A percentile compares a stretch with the other conserved stretches of the same genome.
These are phyloP conservation scores for Philopotamus ludificatus DNA, from an alignment of 1,140 invertebrate genomes.

Conservation along the genomic window DNA sequence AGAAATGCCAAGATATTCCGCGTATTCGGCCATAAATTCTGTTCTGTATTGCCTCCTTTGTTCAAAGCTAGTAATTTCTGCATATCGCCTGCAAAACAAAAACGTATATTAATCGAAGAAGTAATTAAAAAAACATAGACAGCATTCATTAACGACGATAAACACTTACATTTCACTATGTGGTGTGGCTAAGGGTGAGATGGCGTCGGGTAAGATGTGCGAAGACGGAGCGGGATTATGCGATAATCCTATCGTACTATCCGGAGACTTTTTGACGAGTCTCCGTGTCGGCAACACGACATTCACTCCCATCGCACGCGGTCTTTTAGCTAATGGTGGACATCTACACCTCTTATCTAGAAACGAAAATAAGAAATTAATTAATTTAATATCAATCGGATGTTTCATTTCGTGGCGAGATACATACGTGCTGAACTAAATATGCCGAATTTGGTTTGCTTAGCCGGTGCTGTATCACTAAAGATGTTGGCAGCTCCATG, in stretches of 20 bases:
- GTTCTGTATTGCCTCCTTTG: slow-evolving; percentile 82
- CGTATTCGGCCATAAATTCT: slow-evolving; percentile 83
- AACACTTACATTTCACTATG: slow-evolving; percentile 20
- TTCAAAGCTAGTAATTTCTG: slow-evolving; percentile 69
- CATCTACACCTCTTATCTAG: slow-evolving; percentile 1
- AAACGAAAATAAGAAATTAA: no score
- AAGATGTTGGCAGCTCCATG: slow-evolving; percentile 53
- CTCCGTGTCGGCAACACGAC: slow-evolving; percentile 1
- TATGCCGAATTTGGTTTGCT: slow-evolving; percentile 54
- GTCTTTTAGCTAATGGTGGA: slow-evolving; percentile 17
- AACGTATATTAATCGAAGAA: no score
- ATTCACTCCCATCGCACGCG: slow-evolving; percentile 17
- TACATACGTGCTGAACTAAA: slow-evolving; percentile 30
- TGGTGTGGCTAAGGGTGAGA: neutral
- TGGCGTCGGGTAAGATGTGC: slow-evolving; percentile 5
- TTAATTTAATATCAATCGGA: no score
- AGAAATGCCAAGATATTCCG: slow-evolving; percentile 78
- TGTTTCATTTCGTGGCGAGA: neutral
- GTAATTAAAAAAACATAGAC: neutral
- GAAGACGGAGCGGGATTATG: slow-evolving; percentile 12
- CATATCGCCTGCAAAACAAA: slow-evolving; percentile 70
- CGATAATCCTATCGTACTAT: slow-evolving; percentile 35
- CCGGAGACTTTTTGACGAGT: slow-evolving; percentile 36
- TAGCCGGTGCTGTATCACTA: slow-evolving; percentile 51
- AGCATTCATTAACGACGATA: no score